These are phyloP conservation scores for Tipula confusa DNA, from an alignment of 2,888 invertebrate genomes.

Conservation along the genomic window DNA sequence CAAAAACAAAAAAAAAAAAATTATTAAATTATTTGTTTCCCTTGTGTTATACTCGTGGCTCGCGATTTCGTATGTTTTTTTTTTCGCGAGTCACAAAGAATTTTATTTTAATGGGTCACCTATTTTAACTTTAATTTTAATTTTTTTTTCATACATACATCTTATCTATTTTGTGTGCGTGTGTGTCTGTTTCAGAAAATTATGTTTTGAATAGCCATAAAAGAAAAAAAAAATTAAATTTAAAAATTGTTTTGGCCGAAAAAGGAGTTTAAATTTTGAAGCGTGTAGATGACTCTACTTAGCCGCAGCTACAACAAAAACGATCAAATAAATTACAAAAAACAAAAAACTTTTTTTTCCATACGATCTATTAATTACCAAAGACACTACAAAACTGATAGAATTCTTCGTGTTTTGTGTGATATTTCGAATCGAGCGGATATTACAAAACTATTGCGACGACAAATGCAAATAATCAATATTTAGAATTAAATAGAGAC, in stretches of 20 bases:
- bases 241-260: neutral
- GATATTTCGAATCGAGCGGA: neutral
- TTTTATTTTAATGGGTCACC: constrained; percentile 28
- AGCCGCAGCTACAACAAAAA: neutral
- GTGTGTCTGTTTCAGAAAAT: neutral
- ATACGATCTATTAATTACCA: neutral
- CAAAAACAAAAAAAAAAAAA: neutral
- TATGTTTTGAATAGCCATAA: neutral
- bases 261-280: neutral
- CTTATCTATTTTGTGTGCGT: neutral
- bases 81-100: constrained; percentile 3
- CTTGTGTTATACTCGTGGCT: neutral
- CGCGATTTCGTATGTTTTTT: neutral
- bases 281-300: too few relatives aligned
- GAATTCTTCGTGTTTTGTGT: neutral
- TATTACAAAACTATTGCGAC: neutral
- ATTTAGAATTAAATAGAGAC: neutral
- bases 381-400: neutral
- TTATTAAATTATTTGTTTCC: constrained; percentile 16
- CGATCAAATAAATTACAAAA: neutral
- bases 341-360: neutral
- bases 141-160: neutral
- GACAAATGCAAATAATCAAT: neutral
- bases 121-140: constrained; percentile 29
- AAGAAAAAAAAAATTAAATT: neutral